Percentiles rank a stretch among this genome's conserved stretches.
phyloP scores from a whole-genome alignment of 2,113 vertebrate genomes.

The Coregonus clupeaformis region DNA sequence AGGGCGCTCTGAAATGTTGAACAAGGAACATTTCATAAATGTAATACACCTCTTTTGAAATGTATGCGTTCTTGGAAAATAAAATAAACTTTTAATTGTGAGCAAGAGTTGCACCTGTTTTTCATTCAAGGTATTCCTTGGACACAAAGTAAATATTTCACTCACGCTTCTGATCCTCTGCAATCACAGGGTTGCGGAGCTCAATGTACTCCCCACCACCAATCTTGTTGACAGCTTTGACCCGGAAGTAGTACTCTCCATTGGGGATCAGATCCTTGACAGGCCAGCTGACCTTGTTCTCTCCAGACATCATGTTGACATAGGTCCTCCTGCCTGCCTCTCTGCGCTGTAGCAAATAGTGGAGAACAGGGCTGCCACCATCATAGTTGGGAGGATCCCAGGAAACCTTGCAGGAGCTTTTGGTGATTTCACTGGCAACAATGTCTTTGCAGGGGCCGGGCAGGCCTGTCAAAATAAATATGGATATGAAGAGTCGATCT shows the following conservation, averaged over 20 bases:
- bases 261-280: conserved; percentile 95
- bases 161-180: conserved; percentile 96
- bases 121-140: neutral
- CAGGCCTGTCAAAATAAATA: conserved; percentile 74
- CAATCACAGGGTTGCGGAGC: conserved; percentile 91
- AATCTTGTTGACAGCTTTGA: conserved; percentile 96
- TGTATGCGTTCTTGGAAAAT: neutral
- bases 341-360: conserved; percentile 95
- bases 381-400: conserved; percentile 97
- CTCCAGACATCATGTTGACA: conserved; percentile 96
- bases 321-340: conserved; percentile 95
- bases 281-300: conserved; percentile 91
- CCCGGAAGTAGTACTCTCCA: conserved; percentile 96
- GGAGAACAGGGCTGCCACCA: conserved; percentile 89
- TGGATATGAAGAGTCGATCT: neutral
- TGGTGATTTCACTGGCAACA: conserved; percentile 90
- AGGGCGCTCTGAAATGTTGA: conserved; percentile 79
- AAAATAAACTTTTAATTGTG: neutral
- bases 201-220: conserved; percentile 95
- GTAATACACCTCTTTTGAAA: neutral
- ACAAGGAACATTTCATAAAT: neutral
- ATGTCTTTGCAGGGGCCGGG: conserved; percentile 95
- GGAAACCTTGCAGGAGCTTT: conserved; percentile 91
- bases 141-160: conserved; percentile 9
- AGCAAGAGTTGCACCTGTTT: neutral